Base-by-base conservation (phyloP, 1,140 invertebrate genomes). In the Drosophila littoralis region DNA sequence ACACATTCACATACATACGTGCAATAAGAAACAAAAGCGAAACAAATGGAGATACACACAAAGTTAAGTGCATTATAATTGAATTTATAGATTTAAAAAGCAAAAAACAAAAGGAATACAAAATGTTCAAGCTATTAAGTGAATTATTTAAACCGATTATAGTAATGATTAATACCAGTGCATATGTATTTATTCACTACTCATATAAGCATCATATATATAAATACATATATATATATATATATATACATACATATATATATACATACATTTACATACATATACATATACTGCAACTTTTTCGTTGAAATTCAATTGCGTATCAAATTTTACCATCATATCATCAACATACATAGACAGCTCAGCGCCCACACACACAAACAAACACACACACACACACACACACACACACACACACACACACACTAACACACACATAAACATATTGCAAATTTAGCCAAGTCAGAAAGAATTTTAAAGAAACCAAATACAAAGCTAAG, bases 21-120 rank as follows among this genome's bases (percentile, higher is more conserved):
- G 35, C 75, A 78, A 72, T 64, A 48, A 45, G 7, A 28, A 28
- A 22, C 22, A 36, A 35, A 12, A 8, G 8, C 40, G 12, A 33
- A 51, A 35, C 10, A 71, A 55, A 48, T 35, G 28, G 54, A 58
- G 40, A 59, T 55, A 70, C 33, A 68, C 65, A 77, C 68, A 81
- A 85, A 88, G 77, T 89, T 89, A 89, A 89, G 84, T 89, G 84
- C 84, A 89, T 89, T 89, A 89, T 81, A 90, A 90, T 89, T 89
- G 84, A 89, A 89, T 84, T 88, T 88, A 88, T 89, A 88, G 84
- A 88, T 69, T 84, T 88, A 89, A 88, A 81, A 48, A 28, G 22
- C n/a, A 10, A 59, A 28, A 48, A 66, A 63, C 5, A 22, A 36
- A 33, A 46, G n/a, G 5, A 46, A 36, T n/a, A 59, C 12, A 48